Evolutionary conservation across 2,797 vertebrate species (phyloP).

Genomic region (Pangasius sanitwongsei): DNA sequence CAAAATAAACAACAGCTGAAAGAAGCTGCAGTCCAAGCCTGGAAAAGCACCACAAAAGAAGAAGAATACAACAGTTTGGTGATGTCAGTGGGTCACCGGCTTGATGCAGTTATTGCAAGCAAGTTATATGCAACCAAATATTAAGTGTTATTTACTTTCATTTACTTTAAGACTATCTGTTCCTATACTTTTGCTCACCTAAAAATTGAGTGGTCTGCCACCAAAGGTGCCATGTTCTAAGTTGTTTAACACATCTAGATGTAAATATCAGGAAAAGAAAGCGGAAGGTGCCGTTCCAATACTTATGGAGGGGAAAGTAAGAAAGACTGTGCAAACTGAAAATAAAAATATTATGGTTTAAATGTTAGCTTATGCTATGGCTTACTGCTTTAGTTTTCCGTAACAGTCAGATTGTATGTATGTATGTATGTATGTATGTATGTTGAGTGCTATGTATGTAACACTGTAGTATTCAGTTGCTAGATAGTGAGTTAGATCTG

Average conservation of each 20-base stretch:
- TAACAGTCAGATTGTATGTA: neutral
- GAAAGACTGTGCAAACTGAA: neutral
- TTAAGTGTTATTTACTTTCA: neutral
- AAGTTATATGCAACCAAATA: neutral
- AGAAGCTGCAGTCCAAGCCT: neutral
- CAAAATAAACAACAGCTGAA: neutral
- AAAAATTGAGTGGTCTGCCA: neutral
- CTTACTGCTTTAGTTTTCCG: neutral
- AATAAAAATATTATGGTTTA: neutral
- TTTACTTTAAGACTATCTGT: neutral
- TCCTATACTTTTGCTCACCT: neutral
- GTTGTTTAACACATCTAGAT: neutral
- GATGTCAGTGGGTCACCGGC: neutral
- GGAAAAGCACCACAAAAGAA: neutral
- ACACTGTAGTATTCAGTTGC: neutral
- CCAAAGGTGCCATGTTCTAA: neutral
- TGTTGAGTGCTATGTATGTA: neutral
- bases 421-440: no score
- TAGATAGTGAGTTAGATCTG: neutral
- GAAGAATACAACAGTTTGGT: neutral
- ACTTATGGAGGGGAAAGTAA: neutral
- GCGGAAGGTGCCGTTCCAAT: no score
- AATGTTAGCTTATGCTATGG: neutral
- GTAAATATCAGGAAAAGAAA: neutral
- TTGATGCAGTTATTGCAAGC: neutral